Evolutionary conservation across 2,888 invertebrate genomes (phyloP), one percentile per base, ranked within the genome.

Genomic region (Bombyx huttoni): DNA sequence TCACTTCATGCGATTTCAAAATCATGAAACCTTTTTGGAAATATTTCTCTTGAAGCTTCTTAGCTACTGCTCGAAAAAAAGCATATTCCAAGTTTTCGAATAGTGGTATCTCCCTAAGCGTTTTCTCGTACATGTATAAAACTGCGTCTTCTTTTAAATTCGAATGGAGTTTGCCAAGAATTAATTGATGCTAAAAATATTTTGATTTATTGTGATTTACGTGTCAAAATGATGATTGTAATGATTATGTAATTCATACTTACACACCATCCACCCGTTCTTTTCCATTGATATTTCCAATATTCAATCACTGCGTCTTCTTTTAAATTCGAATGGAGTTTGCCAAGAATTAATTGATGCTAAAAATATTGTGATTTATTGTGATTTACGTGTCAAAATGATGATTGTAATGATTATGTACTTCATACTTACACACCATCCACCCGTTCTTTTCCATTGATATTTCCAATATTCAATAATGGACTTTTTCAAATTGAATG

Each of bases 91-190:
- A 83, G 54, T 84, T 78, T 64, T 89, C 87, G 56, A 90, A 90
- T 49, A 90, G 61, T 9, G 90, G 89, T 60, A 90, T 89, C 68
- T 89, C 87, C 57, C 81, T 64, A 50, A 90, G 66, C 0, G 89
- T 89, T 56, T 83, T 81, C 61, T 90, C 90, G 58, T 90, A 90
- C 80, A 90, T 81, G 56, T 81, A 85, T 47, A 89, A 67, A 13
- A 90, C 86, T 6, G 87, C 85, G 58, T 90, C 90, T 79, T 90
- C 90, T 60, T 89, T 87, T 53, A 90, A 66, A 61, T 88, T 88
- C 45, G 89, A 83, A 65, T 90, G 89, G 46, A 90, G 64, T 65
- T 89, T 89, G 7, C 85, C 84, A 49, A 88, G 67, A 59, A 86
- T 87, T 45, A 77, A 76, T 73, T 87, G 86, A 53, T 88, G 87